Percentiles rank a stretch among this genome's conserved stretches.
Evolutionary conservation across 2,888 invertebrate genomes (phyloP).

Genomic region (Cephonodes hylas): DNA sequence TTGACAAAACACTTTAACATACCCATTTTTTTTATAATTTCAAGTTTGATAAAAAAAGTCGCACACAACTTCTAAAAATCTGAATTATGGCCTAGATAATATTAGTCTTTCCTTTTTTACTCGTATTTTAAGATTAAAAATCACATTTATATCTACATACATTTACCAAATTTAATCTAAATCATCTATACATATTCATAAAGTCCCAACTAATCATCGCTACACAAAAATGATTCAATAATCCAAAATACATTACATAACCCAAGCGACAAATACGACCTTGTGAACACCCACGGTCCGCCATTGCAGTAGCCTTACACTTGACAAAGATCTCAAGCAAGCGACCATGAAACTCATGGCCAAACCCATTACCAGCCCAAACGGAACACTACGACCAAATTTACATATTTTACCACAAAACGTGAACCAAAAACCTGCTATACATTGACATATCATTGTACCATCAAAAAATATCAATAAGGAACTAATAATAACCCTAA

Average conservation of each 20-base stretch:
- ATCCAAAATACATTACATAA: background rate
- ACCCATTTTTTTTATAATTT: too few species aligned
- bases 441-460: background rate
- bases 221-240: background rate
- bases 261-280: background rate
- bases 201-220: background rate
- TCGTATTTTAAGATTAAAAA: too few species aligned
- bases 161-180: too few species aligned
- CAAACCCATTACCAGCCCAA: background rate
- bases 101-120: too few species aligned
- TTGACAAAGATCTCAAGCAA: constrained; percentile 1
- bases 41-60: too few species aligned
- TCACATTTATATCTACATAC: too few species aligned
- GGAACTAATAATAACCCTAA: constrained; percentile 47
- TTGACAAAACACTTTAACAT: too few species aligned
- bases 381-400: background rate
- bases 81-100: too few species aligned
- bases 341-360: constrained; percentile 10
- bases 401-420: background rate
- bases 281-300: background rate
- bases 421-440: too few species aligned
- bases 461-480: constrained; percentile 40
- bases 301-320: constrained; percentile 3
- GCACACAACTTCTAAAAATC: too few species aligned
- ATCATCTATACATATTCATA: too few species aligned